Conservation (phyloP, 2,888 invertebrate species). For the Zhengitettix transpicula region DNA sequence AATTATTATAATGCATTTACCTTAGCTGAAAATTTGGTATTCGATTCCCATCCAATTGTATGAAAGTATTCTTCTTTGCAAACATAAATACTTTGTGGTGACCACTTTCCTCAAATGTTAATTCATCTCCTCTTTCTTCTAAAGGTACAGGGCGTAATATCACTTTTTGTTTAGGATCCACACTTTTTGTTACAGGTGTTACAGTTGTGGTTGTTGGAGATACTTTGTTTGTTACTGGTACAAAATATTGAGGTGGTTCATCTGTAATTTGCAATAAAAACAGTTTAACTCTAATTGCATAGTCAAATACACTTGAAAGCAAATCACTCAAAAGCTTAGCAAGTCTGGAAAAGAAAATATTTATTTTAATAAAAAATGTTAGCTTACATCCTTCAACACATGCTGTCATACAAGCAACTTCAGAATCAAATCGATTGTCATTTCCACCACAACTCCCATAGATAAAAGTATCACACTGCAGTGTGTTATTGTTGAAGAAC, state of each 20-base stretch:
- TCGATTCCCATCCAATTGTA: conserved; percentile 78
- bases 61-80: conserved; percentile 77
- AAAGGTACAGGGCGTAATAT: conserved; percentile 46
- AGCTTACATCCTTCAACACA: background rate
- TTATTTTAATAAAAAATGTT: too few species aligned
- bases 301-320: too few species aligned
- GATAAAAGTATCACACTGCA: background rate
- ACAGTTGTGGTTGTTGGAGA: background rate
- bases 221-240: background rate
- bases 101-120: conserved; percentile 74
- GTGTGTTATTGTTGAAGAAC: background rate
- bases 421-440: background rate
- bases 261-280: background rate
- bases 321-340: too few species aligned
- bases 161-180: background rate
- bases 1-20: too few species aligned
- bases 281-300: background rate
- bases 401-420: background rate
- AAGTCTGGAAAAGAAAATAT: too few species aligned
- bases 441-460: background rate
- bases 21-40: conserved; percentile 79
- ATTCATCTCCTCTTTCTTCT: conserved; percentile 56
- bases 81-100: conserved; percentile 80
- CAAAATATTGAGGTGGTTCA: background rate
- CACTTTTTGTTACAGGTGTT: background rate